Evolutionary conservation across 2,888 invertebrate species (phyloP), one percentile per base, ranked within the genome.

Genomic region (Zygaena filipendulae): DNA sequence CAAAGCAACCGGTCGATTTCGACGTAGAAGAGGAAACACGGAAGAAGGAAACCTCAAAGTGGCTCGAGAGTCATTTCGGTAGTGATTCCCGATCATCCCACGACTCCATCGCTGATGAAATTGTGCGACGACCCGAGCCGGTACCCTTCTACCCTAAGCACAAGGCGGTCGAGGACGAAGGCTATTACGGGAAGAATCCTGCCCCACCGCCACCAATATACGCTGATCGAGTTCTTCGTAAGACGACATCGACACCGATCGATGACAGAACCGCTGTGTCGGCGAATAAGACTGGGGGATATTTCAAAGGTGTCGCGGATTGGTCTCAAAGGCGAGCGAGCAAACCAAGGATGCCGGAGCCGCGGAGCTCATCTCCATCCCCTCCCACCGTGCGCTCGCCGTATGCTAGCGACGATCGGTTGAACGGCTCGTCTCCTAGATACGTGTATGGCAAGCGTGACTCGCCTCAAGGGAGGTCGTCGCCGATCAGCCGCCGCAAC

Each of bases 41-140:
- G 35, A 93, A 93, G 64, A 88, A 89, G 41, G 93, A 94, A 74
- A 94, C 93, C 0, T 92, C 91, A 38, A 92, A 92, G 70, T 94
- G 94, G 94, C 81, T 94, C 29, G 93, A 93, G 52, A 90, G 90
- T 52, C 94, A 95, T 61, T 94, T 95, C 55, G 94, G 94, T 27
- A 91, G 91, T 57, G 92, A 92, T 38, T 91, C 91, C 2, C 84
- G 87, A 8, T 90, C 90, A 0, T 91, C 91, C 1, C 85, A 85
- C 43, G 86, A 86, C 41, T 89, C 89, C 7, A 75, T 86, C 29
- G 84, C 87, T 5, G 84, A 84, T 39, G 87, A 87, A 41, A 85
- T 81, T 49, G 87, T 75, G 40, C 85, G 83, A 40, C 69, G 59
- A 38, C 81, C 55, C 6, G 88, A 88, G 43, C 87, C 88, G 24